Evolutionary conservation across 1,140 invertebrate genomes (phyloP).

Genomic region (Drosophila sechellia): DNA sequence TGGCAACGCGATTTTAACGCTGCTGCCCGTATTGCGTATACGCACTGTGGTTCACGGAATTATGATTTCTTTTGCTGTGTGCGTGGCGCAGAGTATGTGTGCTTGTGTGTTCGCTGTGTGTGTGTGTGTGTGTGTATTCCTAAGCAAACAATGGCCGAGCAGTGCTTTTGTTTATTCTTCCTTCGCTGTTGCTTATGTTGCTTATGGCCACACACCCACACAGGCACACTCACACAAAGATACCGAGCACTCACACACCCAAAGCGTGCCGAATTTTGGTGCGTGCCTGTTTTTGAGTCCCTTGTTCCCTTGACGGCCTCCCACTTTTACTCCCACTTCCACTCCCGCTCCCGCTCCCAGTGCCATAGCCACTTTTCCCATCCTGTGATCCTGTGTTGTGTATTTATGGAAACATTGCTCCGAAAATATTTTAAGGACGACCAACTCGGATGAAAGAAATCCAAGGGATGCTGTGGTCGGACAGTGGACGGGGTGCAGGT

Average conservation of each 20-base stretch:
- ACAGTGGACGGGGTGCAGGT: neutral
- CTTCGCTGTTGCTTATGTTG: constrained; percentile 19
- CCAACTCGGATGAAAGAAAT: constrained; percentile 23
- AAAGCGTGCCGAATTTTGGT: constrained; percentile 7
- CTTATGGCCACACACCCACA: constrained; percentile 18
- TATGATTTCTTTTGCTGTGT: constrained; percentile 57
- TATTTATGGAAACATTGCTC: constrained; percentile 51
- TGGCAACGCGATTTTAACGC: constrained; percentile 15
- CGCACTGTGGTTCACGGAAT: constrained; percentile 49
- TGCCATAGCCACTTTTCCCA: neutral
- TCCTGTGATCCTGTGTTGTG: constrained; percentile 16
- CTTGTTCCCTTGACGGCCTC: constrained; percentile 8
- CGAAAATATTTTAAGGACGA: constrained; percentile 56
- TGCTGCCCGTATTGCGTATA: constrained; percentile 37
- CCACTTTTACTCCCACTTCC: neutral
- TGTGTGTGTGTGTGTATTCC: constrained; percentile 9
- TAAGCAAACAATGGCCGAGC: constrained; percentile 70
- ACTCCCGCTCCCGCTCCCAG: no score
- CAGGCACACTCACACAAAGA: constrained; percentile 3
- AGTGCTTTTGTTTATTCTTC: constrained; percentile 73
- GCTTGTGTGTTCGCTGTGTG: constrained; percentile 2
- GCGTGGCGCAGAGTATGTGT: constrained; percentile 1
- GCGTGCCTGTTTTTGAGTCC: constrained; percentile 25
- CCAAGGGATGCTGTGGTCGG: neutral
- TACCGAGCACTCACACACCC: constrained; percentile 1